Evolutionary conservation across 2,888 invertebrate genomes (phyloP), one percentile per base, ranked within the genome.

Genomic region (Troilus luridus): DNA sequence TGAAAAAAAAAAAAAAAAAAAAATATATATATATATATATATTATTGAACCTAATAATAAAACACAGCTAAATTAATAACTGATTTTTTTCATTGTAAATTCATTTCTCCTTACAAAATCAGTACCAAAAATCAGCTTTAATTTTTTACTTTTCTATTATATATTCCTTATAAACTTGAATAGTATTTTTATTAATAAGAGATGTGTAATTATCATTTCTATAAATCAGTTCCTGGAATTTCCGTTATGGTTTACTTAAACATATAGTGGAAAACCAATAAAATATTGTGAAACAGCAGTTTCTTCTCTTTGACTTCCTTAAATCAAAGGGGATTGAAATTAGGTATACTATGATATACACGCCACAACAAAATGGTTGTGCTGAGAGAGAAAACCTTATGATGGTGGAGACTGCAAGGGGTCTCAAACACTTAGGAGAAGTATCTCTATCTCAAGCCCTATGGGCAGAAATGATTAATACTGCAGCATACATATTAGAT

Each of bases 301-400:
- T 41, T 41, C 41, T 41, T 41, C 41, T 41, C 41, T 41, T 41
- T 41, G 41, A 77, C 77, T n/a, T n/a, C 24, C 77, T 77, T 24
- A 77, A 41, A 77, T 77, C 19, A 60, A 60, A 60, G 17, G 60
- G 60, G 12, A 60, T 60, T 60, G 77, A 77, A 77, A 24, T 77
- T 21, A 77, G 24, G 17, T 77, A n/a, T 77, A 8, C 24, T 77
- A 77, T 77, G 77, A 12, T 27, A 77, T 77, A 1, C 77, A 77
- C 24, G 41, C n/a, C 77, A 77, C 17, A 77, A 77, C 77, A 77
- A 77, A 77, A 77, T 77, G 77, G 27, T 24, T n/a, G 77, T 7
- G 77, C 77, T 77, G 21, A 77, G 77, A 77, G 60, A 60, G 17
- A 60, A 60, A 41, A 41, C 41, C 41, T 41, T 3, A 41, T 41